A percentile compares a stretch with the other conserved stretches of the same genome.
Evolutionary conservation across 2,113 vertebrate species (phyloP).

Genomic region (Dicentrarchus labrax): DNA sequence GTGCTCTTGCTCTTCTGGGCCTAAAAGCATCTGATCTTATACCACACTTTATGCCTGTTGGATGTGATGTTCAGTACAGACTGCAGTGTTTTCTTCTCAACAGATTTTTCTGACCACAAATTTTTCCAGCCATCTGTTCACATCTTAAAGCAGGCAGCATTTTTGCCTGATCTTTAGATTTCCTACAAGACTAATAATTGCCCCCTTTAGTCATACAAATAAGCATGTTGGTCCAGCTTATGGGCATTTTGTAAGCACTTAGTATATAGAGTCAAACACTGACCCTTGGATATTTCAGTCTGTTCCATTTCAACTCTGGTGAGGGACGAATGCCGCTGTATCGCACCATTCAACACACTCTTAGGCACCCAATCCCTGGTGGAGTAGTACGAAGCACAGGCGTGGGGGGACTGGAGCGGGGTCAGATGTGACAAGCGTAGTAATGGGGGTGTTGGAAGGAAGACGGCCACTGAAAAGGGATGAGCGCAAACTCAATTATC

Average conservation of each 20-base stretch:
- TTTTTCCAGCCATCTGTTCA: neutral
- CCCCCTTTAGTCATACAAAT: constrained; percentile 18
- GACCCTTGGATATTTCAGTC: constrained; percentile 50
- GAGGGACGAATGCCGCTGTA: constrained; percentile 11
- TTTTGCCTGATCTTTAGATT: neutral
- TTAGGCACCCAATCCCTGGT: constrained; percentile 40
- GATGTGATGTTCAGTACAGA: constrained; percentile 2
- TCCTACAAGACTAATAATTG: constrained; percentile 18
- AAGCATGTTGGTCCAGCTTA: constrained; percentile 6
- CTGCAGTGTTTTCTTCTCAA: neutral
- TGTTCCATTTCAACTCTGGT: constrained; percentile 25
- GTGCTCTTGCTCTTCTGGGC: constrained; percentile 3
- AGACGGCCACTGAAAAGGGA: constrained; percentile 60
- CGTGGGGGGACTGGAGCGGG: constrained; percentile 29
- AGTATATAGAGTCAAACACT: constrained; percentile 30
- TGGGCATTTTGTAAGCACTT: constrained; percentile 11
- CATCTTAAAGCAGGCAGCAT: constrained; percentile 25
- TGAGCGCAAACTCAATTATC: constrained; percentile 80
- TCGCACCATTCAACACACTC: constrained; percentile 26
- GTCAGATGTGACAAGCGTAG: constrained; percentile 76
- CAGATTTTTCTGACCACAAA: neutral
- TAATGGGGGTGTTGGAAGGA: constrained; percentile 61
- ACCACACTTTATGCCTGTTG: neutral
- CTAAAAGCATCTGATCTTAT: constrained; percentile 9
- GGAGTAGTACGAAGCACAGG: constrained; percentile 22